A percentile compares a stretch with the other conserved stretches of the same genome.
Evolutionary conservation across 2,888 invertebrate genomes (phyloP).

Genomic region (Amiota communis): DNA sequence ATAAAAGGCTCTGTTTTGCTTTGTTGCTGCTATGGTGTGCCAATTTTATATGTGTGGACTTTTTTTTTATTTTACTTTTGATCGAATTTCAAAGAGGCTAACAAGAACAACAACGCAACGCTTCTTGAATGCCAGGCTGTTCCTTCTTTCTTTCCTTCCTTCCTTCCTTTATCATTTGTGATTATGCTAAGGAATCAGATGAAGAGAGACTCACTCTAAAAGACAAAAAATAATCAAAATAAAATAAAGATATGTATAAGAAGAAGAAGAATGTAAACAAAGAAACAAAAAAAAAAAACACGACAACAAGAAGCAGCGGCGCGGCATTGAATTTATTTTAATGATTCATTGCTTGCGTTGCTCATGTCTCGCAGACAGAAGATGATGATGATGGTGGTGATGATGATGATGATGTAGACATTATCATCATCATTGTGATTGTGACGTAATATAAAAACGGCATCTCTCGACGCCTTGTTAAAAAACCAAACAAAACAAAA

Average conservation of each 20-base stretch:
- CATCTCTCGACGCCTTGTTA: background rate
- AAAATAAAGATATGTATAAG: background rate
- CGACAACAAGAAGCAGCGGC: too few species aligned
- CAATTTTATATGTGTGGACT: slow-evolving; percentile 1
- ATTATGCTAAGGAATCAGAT: background rate
- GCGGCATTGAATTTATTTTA: slow-evolving; percentile 16
- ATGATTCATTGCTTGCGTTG: slow-evolving; percentile 32
- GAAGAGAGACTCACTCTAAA: background rate
- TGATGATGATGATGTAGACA: too few species aligned
- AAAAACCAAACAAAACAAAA: background rate
- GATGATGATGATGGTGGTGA: background rate
- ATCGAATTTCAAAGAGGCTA: slow-evolving; percentile 20
- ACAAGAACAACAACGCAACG: background rate
- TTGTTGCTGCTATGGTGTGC: slow-evolving; percentile 19
- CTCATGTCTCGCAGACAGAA: background rate
- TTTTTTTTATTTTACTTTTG: slow-evolving; percentile 1
- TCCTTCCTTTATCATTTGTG: background rate
- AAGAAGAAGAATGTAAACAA: slow-evolving; percentile 23
- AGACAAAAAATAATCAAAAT: background rate
- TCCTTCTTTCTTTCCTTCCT: too few species aligned
- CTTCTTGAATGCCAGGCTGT: background rate
- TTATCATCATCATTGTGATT: slow-evolving; percentile 1
- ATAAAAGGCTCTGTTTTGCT: too few species aligned
- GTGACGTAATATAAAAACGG: slow-evolving; percentile 22
- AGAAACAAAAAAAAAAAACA: background rate